phyloP scores from a whole-genome alignment of 2,113 vertebrate species.

The Conger conger region DNA sequence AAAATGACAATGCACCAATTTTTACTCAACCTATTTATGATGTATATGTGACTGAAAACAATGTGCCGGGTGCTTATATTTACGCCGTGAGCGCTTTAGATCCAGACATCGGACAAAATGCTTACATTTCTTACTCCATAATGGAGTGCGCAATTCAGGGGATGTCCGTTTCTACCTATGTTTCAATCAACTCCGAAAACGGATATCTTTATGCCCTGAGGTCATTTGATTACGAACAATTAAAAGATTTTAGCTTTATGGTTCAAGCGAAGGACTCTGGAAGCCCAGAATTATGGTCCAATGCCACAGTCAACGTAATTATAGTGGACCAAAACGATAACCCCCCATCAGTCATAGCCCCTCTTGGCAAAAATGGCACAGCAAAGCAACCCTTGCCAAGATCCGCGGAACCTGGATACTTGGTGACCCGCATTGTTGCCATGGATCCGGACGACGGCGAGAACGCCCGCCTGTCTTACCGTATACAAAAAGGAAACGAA shows the following conservation, averaged over 20 bases:
- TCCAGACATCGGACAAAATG: constrained; percentile 87
- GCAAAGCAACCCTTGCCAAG: constrained; percentile 86
- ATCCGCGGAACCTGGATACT: constrained; percentile 88
- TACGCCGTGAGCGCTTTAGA: constrained; percentile 92
- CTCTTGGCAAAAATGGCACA: constrained; percentile 86
- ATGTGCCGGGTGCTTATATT: constrained; percentile 95
- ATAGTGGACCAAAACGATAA: constrained; percentile 97
- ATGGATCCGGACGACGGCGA: constrained; percentile 94
- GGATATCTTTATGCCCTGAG: constrained; percentile 92
- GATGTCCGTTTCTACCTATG: constrained; percentile 97
- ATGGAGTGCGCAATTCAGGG: constrained; percentile 93
- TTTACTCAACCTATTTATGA: constrained; percentile 90
- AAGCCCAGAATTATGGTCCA: constrained; percentile 77
- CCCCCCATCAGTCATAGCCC: constrained; percentile 84
- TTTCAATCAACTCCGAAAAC: constrained; percentile 96
- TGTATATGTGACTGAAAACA: constrained; percentile 95
- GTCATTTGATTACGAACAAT: constrained; percentile 95
- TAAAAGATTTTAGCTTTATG: constrained; percentile 92
- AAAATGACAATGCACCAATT: constrained; percentile 93
- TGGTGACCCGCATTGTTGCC: constrained; percentile 87
- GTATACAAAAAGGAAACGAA: constrained; percentile 89
- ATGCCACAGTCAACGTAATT: constrained; percentile 87
- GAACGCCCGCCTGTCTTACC: constrained; percentile 91
- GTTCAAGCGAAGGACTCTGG: constrained; percentile 86
- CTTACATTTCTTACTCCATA: constrained; percentile 88